phyloP scores from a whole-genome alignment of 2,113 vertebrate species.

The Nycticorax nycticorax region DNA sequence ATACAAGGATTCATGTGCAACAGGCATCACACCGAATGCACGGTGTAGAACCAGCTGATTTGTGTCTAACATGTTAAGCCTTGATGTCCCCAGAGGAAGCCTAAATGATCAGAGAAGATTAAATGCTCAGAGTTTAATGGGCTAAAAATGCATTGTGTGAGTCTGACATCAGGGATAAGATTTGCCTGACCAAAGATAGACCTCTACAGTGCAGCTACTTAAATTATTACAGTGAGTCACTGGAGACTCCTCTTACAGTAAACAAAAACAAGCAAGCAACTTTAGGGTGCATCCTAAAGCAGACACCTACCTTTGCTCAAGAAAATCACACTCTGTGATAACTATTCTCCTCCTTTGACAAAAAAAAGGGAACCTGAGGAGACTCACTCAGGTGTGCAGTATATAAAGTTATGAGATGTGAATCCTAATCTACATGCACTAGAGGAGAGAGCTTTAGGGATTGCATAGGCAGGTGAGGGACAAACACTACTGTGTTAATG shows the following conservation, averaged over 20 bases:
- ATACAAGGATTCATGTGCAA: not conserved
- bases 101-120: not conserved
- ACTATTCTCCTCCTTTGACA: not conserved
- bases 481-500: not conserved
- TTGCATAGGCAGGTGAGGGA: not conserved
- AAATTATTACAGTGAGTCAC: not conserved
- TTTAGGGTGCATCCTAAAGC: not conserved
- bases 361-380: not conserved
- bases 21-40: not conserved
- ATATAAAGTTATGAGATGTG: not conserved
- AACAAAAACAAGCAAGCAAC: not conserved
- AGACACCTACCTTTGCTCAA: not conserved
- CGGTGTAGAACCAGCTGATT: rapidly evolving
- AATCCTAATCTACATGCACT: not conserved
- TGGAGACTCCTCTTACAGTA: not conserved
- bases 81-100: not conserved
- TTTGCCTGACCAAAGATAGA: not conserved
- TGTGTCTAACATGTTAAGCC: not conserved
- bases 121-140: not conserved
- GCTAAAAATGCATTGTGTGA: not conserved
- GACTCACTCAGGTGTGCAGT: not conserved
- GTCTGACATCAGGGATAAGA: not conserved
- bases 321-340: not conserved
- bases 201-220: not conserved
- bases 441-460: not conserved